Base-by-base conservation (phyloP, 2,113 vertebrate genomes). In the Xiphophorus hellerii region DNA sequence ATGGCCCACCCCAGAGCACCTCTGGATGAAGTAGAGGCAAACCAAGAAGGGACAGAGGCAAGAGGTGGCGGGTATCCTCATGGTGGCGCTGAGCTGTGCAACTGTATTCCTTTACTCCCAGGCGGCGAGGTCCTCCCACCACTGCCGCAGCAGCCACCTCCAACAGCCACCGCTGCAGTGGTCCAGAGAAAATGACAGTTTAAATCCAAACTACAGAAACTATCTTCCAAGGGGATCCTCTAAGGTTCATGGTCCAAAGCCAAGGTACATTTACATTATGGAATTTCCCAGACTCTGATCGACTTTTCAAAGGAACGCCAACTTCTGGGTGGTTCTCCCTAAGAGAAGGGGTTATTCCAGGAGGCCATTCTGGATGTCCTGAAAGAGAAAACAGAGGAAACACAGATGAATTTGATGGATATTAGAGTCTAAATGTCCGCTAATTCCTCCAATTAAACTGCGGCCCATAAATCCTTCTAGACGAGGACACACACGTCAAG, bases 11-110 rank as follows among this genome's bases (percentile, higher is more conserved):
- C 96, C 96, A 63, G 93, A 95, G 93, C 95, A 94, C 93, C 95
- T 96, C 93, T 98, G 97, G 87, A 99, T 93, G 90, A 99, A 97
- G 92, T 97, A 97, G 93, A 99, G 97, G 95, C 96, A 99, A 86
- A 99, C 94, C 81, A 99, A 95, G 85, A 99, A 94, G 93, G 96
- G 96, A 81, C 96, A 99, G 90, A 99, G 95, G 90, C 96, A 96
- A 92, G 95, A 96, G 81, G 95, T 95, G 90, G 94, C 94, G 92
- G 94, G 93, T 95, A 98, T 94, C 97, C 93, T 98, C 97, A 98
- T 99, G 95, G 96, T 95, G 96, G 94, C 87, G 84, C 86, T 70
- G 76, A 87, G 90, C 80, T 88, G 83, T 87, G 81, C 80, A 88
- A 91, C 76, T 74, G 83, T 90, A 91, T 92, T 91, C 93, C 87